These are phyloP conservation scores for Uloborus plumipes DNA, from an alignment of 2,888 invertebrate genomes.

Conservation along the genomic window DNA sequence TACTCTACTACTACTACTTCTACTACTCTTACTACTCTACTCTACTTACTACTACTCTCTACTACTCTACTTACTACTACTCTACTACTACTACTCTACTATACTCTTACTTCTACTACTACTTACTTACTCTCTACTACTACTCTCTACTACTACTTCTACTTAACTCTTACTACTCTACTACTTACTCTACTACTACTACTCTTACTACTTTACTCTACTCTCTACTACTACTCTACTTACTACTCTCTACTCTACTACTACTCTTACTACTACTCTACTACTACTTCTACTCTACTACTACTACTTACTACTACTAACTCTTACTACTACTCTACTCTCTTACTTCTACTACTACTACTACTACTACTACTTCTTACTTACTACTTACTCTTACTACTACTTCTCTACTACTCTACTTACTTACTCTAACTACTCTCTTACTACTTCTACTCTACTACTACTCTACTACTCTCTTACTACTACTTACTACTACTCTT, in stretches of 20 bases:
- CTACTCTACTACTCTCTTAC: neutral
- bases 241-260: neutral
- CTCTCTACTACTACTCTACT: neutral
- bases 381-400: neutral
- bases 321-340: neutral
- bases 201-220: neutral
- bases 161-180: neutral
- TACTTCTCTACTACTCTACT: neutral
- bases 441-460: neutral
- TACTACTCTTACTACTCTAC: neutral
- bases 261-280: neutral
- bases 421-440: neutral
- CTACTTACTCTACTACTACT: too few relatives aligned
- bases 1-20: too few relatives aligned
- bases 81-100: neutral
- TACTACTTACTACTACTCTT: too few relatives aligned
- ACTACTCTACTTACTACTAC: neutral
- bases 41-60: neutral
- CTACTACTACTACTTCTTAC: neutral
- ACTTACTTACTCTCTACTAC: neutral
- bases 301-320: too few relatives aligned
- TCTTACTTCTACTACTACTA: neutral
- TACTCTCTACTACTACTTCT: neutral
- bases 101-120: neutral
- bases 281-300: too few relatives aligned